Evolutionary conservation across 2,888 invertebrate genomes (phyloP).

Genomic region (Latrodectus elegans): DNA sequence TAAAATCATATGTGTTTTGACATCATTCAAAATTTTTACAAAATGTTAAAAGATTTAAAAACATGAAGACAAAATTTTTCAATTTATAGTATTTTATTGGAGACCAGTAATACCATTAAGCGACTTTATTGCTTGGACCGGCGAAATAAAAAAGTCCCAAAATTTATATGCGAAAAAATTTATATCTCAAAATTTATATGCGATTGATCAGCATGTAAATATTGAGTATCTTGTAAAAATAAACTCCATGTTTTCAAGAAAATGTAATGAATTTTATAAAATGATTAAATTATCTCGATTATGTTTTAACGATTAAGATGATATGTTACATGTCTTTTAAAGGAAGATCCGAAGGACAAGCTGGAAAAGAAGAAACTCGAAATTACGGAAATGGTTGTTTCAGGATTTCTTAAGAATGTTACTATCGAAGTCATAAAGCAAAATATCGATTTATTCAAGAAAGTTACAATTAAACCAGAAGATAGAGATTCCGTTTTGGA

Average conservation of each 20-base stretch:
- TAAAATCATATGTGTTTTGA: too few species aligned
- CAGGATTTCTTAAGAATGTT: slow-evolving; percentile 46
- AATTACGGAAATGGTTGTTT: slow-evolving; percentile 45
- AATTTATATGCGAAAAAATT: too few species aligned
- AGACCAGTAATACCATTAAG: too few species aligned
- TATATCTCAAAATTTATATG: not conserved
- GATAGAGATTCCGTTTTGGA: slow-evolving; percentile 50
- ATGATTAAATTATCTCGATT: not conserved
- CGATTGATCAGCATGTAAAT: not conserved
- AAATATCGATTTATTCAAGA: slow-evolving; percentile 39
- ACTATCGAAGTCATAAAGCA: slow-evolving; percentile 38
- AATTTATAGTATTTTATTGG: too few species aligned
- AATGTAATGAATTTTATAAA: not conserved
- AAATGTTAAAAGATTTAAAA: too few species aligned
- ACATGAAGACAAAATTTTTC: too few species aligned
- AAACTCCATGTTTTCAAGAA: not conserved
- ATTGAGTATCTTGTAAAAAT: not conserved
- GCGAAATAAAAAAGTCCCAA: too few species aligned
- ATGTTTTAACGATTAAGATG: not conserved
- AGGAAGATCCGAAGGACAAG: slow-evolving; percentile 11
- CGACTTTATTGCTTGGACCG: too few species aligned
- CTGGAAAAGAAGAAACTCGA: slow-evolving; percentile 28
- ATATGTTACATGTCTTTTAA: too few species aligned
- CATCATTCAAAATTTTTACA: too few species aligned
- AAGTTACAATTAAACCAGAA: slow-evolving; percentile 17